These are phyloP conservation scores for Alauda arvensis DNA, from an alignment of 2,797 vertebrate species.

Conservation along the genomic window DNA sequence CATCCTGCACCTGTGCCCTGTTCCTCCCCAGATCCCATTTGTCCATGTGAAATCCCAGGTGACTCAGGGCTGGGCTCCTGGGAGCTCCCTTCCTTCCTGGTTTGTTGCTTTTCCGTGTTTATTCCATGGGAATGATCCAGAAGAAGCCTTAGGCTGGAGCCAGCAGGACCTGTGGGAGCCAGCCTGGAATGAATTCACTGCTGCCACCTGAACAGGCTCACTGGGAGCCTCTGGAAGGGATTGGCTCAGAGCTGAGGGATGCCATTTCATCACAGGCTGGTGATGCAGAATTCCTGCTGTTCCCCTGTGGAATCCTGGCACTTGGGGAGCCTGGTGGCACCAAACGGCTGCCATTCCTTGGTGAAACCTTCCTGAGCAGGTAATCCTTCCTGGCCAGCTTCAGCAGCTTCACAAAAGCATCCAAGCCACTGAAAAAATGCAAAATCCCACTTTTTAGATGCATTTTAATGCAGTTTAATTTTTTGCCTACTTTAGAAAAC, in stretches of 20 bases:
- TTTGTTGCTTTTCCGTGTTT: not conserved
- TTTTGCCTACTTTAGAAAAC: not conserved
- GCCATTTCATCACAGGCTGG: not conserved
- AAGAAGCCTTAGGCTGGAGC: not conserved
- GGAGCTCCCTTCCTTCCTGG: not conserved
- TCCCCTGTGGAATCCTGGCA: fast-evolving
- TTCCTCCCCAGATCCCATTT: not conserved
- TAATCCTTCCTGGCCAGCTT: not conserved
- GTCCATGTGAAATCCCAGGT: fast-evolving
- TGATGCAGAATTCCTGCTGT: not conserved
- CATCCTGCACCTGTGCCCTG: not conserved
- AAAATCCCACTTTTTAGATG: not conserved
- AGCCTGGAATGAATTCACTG: not conserved
- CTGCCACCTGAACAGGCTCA: not conserved
- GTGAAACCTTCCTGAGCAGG: not conserved
- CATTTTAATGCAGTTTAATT: not conserved
- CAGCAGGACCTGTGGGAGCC: not conserved
- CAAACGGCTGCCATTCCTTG: not conserved
- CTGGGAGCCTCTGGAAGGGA: not conserved
- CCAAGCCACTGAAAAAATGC: not conserved
- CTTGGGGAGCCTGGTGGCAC: not conserved
- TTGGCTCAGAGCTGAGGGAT: not conserved
- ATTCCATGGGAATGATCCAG: not conserved
- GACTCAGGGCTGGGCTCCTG: not conserved
- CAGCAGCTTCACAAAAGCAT: not conserved